phyloP scores from a whole-genome alignment of 2,113 vertebrate species.

The Alethe diademata region DNA sequence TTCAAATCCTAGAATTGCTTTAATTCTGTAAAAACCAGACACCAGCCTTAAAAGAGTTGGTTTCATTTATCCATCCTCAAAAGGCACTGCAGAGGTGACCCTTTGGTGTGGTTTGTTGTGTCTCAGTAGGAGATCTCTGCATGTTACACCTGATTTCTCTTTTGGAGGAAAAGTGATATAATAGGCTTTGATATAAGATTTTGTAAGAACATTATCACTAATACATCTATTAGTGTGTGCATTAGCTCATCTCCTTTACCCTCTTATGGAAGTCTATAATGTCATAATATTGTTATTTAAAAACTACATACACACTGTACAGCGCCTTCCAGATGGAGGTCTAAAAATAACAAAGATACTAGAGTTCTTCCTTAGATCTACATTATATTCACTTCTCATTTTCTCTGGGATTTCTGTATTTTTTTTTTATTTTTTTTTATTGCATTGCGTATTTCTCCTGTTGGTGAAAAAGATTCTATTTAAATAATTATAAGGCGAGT shows the following conservation, averaged over 20 bases:
- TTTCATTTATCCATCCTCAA: neutral
- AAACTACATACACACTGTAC: neutral
- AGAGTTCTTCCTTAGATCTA: neutral
- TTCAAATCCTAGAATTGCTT: neutral
- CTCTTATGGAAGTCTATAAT: neutral
- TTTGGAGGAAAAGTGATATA: neutral
- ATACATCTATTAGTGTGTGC: neutral
- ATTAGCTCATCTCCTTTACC: neutral
- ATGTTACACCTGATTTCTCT: neutral
- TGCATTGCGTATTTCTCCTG: neutral
- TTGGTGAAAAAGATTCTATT: neutral
- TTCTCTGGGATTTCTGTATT: neutral
- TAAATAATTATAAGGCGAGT: neutral
- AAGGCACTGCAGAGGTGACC: neutral
- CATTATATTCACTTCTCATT: neutral
- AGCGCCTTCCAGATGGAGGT: neutral
- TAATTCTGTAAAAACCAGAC: neutral
- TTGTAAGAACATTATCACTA: neutral
- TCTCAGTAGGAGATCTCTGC: neutral
- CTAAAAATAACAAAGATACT: neutral
- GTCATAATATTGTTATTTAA: constrained; percentile 2
- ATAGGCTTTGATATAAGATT: neutral
- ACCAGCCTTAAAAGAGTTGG: neutral
- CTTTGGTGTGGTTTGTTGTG: neutral
- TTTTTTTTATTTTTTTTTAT: neutral